These are phyloP conservation scores for Montipora capricornis DNA, from an alignment of 64 coral and sea anemone species.

Conservation along the genomic window DNA sequence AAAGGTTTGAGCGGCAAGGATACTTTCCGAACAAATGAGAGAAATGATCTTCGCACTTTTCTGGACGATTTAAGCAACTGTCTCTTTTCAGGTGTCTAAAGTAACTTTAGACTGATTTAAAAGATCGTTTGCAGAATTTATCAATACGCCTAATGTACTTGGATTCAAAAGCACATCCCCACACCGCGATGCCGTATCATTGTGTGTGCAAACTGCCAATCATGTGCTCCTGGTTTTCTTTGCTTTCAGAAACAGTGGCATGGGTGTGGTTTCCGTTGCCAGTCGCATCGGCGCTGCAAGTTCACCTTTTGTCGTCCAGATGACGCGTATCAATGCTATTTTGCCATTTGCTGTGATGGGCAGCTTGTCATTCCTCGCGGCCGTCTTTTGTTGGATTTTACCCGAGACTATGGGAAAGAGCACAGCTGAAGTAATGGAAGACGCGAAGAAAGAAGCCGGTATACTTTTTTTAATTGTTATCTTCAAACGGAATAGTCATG, in stretches of 20 bases:
- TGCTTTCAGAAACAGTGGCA: conserved; percentile 71
- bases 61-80: too few relatives aligned
- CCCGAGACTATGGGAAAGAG: conserved; percentile 65
- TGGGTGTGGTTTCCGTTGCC: conserved; percentile 59
- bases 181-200: too few relatives aligned
- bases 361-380: conserved; percentile 47
- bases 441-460: conserved; percentile 12
- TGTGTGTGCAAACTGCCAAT: too few relatives aligned
- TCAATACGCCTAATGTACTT: too few relatives aligned
- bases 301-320: conserved; percentile 67
- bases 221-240: background rate
- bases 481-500: too few relatives aligned
- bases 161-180: too few relatives aligned
- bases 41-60: too few relatives aligned
- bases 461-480: background rate
- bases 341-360: conserved; percentile 82
- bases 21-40: too few relatives aligned
- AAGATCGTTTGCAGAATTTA: too few relatives aligned
- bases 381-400: conserved; percentile 65
- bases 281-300: conserved; percentile 77
- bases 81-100: too few relatives aligned
- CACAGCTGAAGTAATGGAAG: conserved; percentile 75
- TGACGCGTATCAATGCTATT: conserved; percentile 62
- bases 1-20: too few relatives aligned
- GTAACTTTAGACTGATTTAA: too few relatives aligned